Base-by-base conservation (phyloP, 2,888 invertebrate species). In the Trimorus sp. region DNA sequence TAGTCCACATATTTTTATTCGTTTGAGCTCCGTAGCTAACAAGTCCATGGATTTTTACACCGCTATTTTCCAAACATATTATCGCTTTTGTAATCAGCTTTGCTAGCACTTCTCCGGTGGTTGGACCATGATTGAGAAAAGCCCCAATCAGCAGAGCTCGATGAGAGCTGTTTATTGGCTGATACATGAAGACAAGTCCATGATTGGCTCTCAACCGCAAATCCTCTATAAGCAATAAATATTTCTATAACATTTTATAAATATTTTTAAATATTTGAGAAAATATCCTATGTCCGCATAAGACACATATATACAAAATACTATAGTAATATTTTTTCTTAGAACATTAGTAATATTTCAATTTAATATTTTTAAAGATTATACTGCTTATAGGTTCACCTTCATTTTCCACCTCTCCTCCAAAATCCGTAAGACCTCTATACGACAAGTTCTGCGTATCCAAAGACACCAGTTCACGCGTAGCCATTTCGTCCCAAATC, bases 111-210 rank as follows among this genome's bases (percentile, higher is more conserved):
- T n/a, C 38, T 38, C 53, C 65, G 9, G n/a, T 37, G 0, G 38
- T 51, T 1, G 53, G 16, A n/a, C 65, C 65, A 7, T 11, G 51
- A 16, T n/a, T 38, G 0, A n/a, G 5, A 40, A 38, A 65, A 38
- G 53, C 65, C 5, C 54, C n/a, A 15, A 66, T 54, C 1, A 42
- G 66, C 42, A 54, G 66, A 8, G 66, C 66, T 8, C 12, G 4
- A n/a, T n/a, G 15, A 7, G 54, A 5, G 8, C 40, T 14, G 26
- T 16, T 40, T 3, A 66, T 2, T 1, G 66, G 66, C 26, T 66
- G 66, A 5, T 40, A 54, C 66, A 66, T 66, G 7, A 66, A n/a
- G 6, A 66, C 66, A 16, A 66, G 66, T 3, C 54, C 54, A 26
- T 66, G 66, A 37, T 68, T 68, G 9, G 68, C 58, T 9, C n/a